Evolutionary conservation across 1,140 invertebrate species (phyloP).

Genomic region (Sminthurinus signatus): DNA sequence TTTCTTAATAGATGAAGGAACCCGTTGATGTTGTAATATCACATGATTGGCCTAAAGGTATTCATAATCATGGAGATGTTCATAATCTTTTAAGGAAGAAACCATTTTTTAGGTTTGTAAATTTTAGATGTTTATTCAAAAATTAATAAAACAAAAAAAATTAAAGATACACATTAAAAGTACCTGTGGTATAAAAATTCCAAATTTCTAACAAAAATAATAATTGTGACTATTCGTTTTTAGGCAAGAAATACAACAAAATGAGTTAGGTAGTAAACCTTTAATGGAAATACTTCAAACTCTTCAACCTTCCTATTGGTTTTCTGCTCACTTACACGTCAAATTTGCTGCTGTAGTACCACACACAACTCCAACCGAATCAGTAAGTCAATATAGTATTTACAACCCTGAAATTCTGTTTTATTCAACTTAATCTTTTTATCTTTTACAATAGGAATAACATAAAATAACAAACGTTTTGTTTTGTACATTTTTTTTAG

Average conservation of each 20-base stretch:
- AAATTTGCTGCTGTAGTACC: constrained; percentile 84
- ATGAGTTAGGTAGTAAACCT: constrained; percentile 76
- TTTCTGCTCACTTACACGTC: constrained; percentile 93
- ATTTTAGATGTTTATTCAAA: constrained; percentile 44
- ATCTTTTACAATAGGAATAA: no score
- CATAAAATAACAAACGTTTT: no score
- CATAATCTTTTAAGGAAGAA: constrained; percentile 71
- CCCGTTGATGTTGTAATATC: constrained; percentile 84
- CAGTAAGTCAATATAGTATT: background rate
- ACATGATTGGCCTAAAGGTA: constrained; percentile 93
- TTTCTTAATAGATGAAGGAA: constrained; percentile 56
- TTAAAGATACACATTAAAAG: no score
- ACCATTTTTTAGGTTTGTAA: constrained; percentile 70
- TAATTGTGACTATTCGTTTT: no score
- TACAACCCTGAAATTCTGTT: no score
- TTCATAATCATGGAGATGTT: constrained; percentile 79
- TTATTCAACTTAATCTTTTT: no score
- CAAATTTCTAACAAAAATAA: no score
- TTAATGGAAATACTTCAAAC: constrained; percentile 67
- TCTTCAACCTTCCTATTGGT: constrained; percentile 87
- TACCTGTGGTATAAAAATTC: no score
- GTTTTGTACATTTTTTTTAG: no score
- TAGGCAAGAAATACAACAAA: constrained; percentile 71
- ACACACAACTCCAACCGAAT: constrained; percentile 48
- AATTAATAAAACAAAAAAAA: no score